Evolutionary conservation across 2,113 vertebrate species (phyloP), one percentile per base, ranked within the genome.

Genomic region (Colius striatus): DNA sequence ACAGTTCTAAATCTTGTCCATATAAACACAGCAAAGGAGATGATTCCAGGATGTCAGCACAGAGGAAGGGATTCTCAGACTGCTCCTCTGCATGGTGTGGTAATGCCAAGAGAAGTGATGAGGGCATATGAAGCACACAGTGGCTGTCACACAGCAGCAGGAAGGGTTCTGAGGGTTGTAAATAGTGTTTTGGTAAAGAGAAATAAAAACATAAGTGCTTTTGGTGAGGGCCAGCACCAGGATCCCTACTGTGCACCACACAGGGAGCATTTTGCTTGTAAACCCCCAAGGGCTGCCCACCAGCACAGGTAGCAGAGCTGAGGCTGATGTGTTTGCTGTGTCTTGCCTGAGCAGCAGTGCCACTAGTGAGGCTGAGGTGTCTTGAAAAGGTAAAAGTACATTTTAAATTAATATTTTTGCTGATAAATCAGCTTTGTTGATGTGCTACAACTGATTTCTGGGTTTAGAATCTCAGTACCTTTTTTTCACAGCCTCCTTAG

Each of bases 101-200:
- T 6, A 6, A 13, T 2, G 27, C 11, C 47, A 10, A 26, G 70
- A 8, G 4, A 3, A 38, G 9, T 5, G 0, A 6, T 1, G 34
- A 36, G 41, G 0, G 6, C 2, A 0, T 7, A 3, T 2, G 3
- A 13, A 32, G 61, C 54, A 11, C 48, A 6, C 1, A 4, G 30
- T 2, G 13, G 4, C 12, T 11, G 16, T 13, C 58, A 12, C 25
- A 11, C 0, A 9, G 25, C 45, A 34, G 30, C 38, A 48, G 7
- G 15, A 3, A 5, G 16, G 29, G 27, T 9, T 6, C 13, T 3
- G 22, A 18, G 16, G 8, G 25, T 5, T 51, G 32, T 14, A 9
- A 16, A 27, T 9, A 55, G 22, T 7, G 8, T 11, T 51, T 41
- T 8, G 23, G 32, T 6, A 11, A 65, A 11, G 9, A 11, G 43